phyloP scores from a whole-genome alignment of 2,113 vertebrate genomes.

The Nothobranchius kuhntae region DNA sequence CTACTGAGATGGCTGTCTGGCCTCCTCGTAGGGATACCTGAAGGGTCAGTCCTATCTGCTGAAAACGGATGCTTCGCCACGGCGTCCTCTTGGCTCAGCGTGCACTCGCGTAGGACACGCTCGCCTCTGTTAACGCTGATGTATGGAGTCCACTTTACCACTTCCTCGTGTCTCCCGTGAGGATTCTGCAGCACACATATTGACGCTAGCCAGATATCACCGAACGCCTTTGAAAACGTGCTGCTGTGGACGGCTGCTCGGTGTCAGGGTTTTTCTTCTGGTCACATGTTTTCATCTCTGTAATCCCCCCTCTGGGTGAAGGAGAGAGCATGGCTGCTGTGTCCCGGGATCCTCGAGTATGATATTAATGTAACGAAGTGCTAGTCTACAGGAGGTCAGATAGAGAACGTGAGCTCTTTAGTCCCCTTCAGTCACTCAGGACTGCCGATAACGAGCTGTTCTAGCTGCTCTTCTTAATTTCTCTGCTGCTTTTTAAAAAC shows the following conservation, averaged over 20 bases:
- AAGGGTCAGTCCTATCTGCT: constrained; percentile 18
- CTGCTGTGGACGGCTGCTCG: constrained; percentile 13
- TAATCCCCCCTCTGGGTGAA: constrained; percentile 52
- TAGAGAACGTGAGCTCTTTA: constrained; percentile 52
- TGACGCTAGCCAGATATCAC: constrained; percentile 39
- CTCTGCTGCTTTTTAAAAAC: background rate
- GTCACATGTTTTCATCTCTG: constrained; percentile 58
- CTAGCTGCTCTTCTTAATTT: constrained; percentile 37
- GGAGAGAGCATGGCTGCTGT: constrained; percentile 36
- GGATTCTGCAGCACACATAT: constrained; percentile 28
- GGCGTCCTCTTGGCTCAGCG: constrained; percentile 21
- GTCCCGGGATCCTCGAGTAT: constrained; percentile 50
- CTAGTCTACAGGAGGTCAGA: constrained; percentile 61
- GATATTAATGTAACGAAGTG: constrained; percentile 66
- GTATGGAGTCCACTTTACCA: constrained; percentile 48
- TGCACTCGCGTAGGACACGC: constrained; percentile 51
- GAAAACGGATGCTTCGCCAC: constrained; percentile 13
- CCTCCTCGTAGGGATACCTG: constrained; percentile 19
- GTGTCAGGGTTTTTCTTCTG: constrained; percentile 6
- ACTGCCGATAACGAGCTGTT: constrained; percentile 49
- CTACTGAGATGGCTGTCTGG: constrained; percentile 16
- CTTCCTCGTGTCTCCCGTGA: constrained; percentile 45
- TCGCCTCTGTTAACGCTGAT: constrained; percentile 45
- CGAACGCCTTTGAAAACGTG: constrained; percentile 25
- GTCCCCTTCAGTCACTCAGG: constrained; percentile 44